Evolutionary conservation across 1,140 invertebrate species (phyloP), one percentile per base, ranked within the genome.

Genomic region (Magallana gigas): DNA sequence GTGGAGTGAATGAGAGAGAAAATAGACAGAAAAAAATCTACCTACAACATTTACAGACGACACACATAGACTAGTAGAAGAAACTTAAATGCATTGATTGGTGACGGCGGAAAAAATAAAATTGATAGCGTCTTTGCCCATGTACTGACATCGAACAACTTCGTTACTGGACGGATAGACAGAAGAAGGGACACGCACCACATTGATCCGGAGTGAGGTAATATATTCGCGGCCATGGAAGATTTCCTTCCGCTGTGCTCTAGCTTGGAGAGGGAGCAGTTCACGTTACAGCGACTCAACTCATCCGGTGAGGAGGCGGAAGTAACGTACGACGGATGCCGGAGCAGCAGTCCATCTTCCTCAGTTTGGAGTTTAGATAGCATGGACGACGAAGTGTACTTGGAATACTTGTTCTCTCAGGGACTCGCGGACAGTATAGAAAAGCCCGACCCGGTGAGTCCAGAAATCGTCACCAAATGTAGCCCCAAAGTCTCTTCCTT

Each of bases 391-490:
- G 90, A 92, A 80, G 85, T 92, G 71, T 92, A 93, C 83, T 76
- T 93, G 57, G 94, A 94, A 83, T 94, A 93, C 90, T 85, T 94
- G 16, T 93, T 94, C 89, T 93, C 93, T 57, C 92, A 94, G 88
- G 94, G 93, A 68, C 87, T 93, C 12, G 92, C 91, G 14, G 93
- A 93, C 83, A 91, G 91, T 57, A 89, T 90, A 57, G 91, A 91
- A 87, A 91, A 91, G 84, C 88, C 89, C 23, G 88, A 68, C 56
- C 83, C 83, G 59, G 82, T 90, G 62, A 91, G 81, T 86, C 86
- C 88, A 58, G 85, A 90, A 29, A 88, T 91, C 36, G 85, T 90
- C 36, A 90, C 87, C 76, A 84, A 82, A 16, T 64, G 84, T 68
- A 87, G 84, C 57, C 86, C 81, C 23, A 88, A 90, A 88, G 88